A percentile compares a stretch with the other conserved stretches of the same genome.
Evolutionary conservation across 2,888 invertebrate species (phyloP).

Genomic region (Ophion slaviceki): DNA sequence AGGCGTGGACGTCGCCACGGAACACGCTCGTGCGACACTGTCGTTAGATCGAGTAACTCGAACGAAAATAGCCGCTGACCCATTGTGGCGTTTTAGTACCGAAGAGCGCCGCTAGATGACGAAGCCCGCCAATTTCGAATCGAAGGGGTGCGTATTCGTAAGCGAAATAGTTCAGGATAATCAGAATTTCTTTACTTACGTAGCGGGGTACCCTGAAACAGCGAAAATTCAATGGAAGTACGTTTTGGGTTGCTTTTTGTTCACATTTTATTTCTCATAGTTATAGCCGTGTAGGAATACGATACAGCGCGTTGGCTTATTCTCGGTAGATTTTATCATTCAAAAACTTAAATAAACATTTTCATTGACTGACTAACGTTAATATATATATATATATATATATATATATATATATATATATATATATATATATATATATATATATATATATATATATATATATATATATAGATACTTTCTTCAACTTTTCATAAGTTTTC

Average conservation of each 20-base stretch:
- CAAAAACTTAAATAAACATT: conserved; percentile 81
- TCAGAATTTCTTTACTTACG: too few relatives aligned
- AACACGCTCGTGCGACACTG: background rate
- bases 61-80: too few relatives aligned
- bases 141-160: too few relatives aligned
- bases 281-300: conserved; percentile 32
- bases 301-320: conserved; percentile 31
- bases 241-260: conserved; percentile 49
- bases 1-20: background rate
- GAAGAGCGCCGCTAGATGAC: background rate
- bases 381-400: conserved; percentile 71
- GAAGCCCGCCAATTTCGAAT: background rate
- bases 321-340: conserved; percentile 77
- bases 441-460: conserved; percentile 71
- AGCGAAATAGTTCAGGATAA: too few relatives aligned
- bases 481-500: conserved; percentile 76
- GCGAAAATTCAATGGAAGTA: background rate
- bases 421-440: conserved; percentile 72
- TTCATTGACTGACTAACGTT: conserved; percentile 79
- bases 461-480: conserved; percentile 76
- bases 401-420: conserved; percentile 68
- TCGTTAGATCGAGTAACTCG: background rate
- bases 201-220: too few relatives aligned
- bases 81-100: too few relatives aligned
- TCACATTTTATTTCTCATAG: conserved; percentile 13